Evolutionary conservation across 2,888 invertebrate species (phyloP).

Genomic region (Ptilodon capucinus): DNA sequence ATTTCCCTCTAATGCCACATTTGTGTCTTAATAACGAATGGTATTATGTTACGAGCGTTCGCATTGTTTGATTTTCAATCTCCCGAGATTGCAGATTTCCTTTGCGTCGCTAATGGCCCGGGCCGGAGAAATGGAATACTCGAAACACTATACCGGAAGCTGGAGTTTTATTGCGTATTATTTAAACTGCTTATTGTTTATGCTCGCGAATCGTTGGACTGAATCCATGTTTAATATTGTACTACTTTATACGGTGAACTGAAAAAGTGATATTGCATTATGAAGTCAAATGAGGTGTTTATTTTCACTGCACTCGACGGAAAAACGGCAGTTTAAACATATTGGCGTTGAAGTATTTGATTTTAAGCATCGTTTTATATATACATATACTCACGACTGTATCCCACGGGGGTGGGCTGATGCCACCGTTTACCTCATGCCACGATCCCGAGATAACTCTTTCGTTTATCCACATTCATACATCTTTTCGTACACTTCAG

Average conservation of each 20-base stretch:
- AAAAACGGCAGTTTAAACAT: slow-evolving; percentile 49
- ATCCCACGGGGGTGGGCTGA: too few species aligned
- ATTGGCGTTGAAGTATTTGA: slow-evolving; percentile 46
- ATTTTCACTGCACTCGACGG: slow-evolving; percentile 58
- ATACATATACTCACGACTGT: too few species aligned
- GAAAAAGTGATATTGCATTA: slow-evolving; percentile 59
- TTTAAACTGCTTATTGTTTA: slow-evolving; percentile 60
- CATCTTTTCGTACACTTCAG: too few species aligned
- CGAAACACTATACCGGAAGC: slow-evolving; percentile 53
- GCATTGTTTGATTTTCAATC: slow-evolving; percentile 77
- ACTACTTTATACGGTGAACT: slow-evolving; percentile 40
- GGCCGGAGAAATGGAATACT: slow-evolving; percentile 56
- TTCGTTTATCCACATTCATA: too few species aligned
- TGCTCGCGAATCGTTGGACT: slow-evolving; percentile 35
- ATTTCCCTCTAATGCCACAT: slow-evolving; percentile 75
- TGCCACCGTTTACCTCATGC: too few species aligned
- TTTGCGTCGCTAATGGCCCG: slow-evolving; percentile 64
- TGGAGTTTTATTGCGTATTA: slow-evolving; percentile 54
- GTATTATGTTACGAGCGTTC: slow-evolving; percentile 69
- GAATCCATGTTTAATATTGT: slow-evolving; percentile 46
- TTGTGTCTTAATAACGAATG: slow-evolving; percentile 76
- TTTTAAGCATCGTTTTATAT: slow-evolving; percentile 30
- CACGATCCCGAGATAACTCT: too few species aligned
- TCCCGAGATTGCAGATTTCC: slow-evolving; percentile 65
- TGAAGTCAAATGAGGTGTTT: slow-evolving; percentile 68